Base-by-base conservation (phyloP, 2,888 invertebrate genomes). In the Ecdyonurus torrentis region DNA sequence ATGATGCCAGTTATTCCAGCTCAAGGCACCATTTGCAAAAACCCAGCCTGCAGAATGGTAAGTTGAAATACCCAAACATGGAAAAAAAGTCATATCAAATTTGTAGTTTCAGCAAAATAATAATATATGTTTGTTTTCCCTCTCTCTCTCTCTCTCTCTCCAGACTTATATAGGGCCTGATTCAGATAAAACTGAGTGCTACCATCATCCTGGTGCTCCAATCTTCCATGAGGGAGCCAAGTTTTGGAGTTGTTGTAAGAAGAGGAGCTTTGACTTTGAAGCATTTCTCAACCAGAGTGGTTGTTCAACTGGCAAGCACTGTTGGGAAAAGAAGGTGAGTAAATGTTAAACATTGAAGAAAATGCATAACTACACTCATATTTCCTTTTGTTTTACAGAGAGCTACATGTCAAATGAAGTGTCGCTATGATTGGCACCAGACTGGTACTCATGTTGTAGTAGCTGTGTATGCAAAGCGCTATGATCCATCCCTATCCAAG, bases 151-250 rank as follows among this genome's bases (percentile, higher is more conserved):
- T n/a, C n/a, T n/a, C n/a, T n/a, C n/a, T n/a, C 63, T 61, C 1
- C 53, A 69, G 65, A 77, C 81, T 0, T 95, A 87, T 71, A 79
- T 82, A 67, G 86, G 86, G 3, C 79, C 83, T 1, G 74, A 82
- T 60, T 80, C 82, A 18, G 81, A 88, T 69, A 72, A 77, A 2
- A 77, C 78, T 20, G 73, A 78, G 61, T 97, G 97, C 72, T 77
- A 79, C 59, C 79, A 89, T 75, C 97, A 98, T 77, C 86, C 92
- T 0, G 97, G 97, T 1, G 81, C 80, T 52, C 93, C 97, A 0
- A 82, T 98, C 61, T 98, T 98, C 74, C 97, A 98, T 70, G 97
- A 98, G 78, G 97, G 96, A 0, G 78, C 96, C 73, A 98, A 98
- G 74, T 98, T 85, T 75, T 98, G 97, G 97, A 89, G 94, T 0